phyloP scores from a whole-genome alignment of 2,888 invertebrate genomes.

The Choreutis nemorana region DNA sequence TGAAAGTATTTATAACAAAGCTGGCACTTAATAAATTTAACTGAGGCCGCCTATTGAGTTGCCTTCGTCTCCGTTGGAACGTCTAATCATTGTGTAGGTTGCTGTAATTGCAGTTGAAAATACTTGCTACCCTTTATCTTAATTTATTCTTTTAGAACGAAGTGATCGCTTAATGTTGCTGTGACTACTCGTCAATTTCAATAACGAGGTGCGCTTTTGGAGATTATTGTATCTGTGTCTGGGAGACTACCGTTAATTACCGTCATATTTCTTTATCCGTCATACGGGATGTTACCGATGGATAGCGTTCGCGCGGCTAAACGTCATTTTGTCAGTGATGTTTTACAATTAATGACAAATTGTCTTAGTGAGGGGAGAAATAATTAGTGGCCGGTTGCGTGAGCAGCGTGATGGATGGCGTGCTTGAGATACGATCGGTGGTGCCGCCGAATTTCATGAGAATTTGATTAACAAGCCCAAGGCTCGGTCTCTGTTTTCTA shows the following conservation, averaged over 20 bases:
- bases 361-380: constrained; percentile 33
- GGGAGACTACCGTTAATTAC: constrained; percentile 4
- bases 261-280: constrained; percentile 1
- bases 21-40: constrained; percentile 58
- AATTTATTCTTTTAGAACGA: constrained; percentile 55
- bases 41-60: constrained; percentile 37
- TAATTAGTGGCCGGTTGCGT: constrained; percentile 46
- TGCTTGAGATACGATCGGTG: constrained; percentile 47
- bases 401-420: constrained; percentile 49
- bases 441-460: constrained; percentile 54
- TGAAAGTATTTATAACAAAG: constrained; percentile 61
- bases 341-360: constrained; percentile 40
- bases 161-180: constrained; percentile 54
- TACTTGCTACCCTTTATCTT: constrained; percentile 54
- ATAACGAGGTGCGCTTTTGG: constrained; percentile 47
- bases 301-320: constrained; percentile 10
- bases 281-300: too few relatives aligned
- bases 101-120: constrained; percentile 56
- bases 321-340: constrained; percentile 21
- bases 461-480: constrained; percentile 46
- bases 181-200: constrained; percentile 57
- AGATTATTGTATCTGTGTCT: too few relatives aligned
- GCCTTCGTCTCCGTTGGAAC: constrained; percentile 43
- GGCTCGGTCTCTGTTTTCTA: constrained; percentile 36
- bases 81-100: constrained; percentile 62